Base-by-base conservation (phyloP, 2,797 vertebrate genomes). In the Parotocinclus haroldoi region DNA sequence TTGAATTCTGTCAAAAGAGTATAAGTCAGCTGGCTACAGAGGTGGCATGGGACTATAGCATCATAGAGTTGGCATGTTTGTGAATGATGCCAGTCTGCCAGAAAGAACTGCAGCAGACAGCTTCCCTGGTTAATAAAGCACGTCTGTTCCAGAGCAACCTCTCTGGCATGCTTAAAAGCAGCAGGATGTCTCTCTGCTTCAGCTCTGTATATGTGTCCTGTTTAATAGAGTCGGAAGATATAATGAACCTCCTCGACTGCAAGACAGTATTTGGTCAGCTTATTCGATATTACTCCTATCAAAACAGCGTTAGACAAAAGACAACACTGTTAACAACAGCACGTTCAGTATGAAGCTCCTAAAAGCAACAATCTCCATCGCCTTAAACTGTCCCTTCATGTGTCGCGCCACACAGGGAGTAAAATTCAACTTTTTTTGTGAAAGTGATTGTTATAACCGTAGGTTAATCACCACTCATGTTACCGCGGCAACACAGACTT, bases 401-500 rank as follows among this genome's bases (percentile, higher is more conserved):
- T 37, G 27, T 18, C 13, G 14, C 18, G n/a, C 19, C 39, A 45
- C 45, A 40, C 55, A 38, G 18, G 9, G 39, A 13, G 44, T 18
- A 58, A 54, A 27, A 2, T 27, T 52, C 9, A 16, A 17, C 39
- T 66, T 27, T 27, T 53, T 71, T 60, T 69, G 52, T 19, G n/a
- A 17, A 44, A 55, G 42, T 42, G 56, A 62, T 66, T 69, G 70
- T 74, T 57, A 63, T 62, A 68, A 73, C 46, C 57, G 66, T 53
- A 71, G 69, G 68, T 72, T 73, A 71, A 71, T 72, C 57, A 60
- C 50, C 63, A 48, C 9, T 4, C 40, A 36, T 11, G 68, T 77
- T 58, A 64, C 75, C 71, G 69, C 55, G 73, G 65, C 62, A 74
- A 77, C 63, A 19, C 49, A 19, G 49, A 66, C 53, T 53, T 17